Conservation (phyloP, 2,113 vertebrate genomes). For the Epinephelus lanceolatus region DNA sequence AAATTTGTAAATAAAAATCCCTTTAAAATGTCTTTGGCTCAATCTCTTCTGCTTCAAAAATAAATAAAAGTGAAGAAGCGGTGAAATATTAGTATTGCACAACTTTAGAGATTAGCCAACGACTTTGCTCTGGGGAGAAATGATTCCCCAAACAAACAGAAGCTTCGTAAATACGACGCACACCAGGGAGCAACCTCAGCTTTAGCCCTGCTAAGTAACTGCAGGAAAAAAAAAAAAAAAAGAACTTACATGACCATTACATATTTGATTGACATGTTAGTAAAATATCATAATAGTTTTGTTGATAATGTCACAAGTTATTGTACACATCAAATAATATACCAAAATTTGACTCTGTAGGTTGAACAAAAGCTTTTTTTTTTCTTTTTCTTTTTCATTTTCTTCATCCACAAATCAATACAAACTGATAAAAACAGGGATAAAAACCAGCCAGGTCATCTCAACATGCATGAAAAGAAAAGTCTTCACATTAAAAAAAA, state of each 20-base stretch:
- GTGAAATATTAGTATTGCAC: slow-evolving; percentile 78
- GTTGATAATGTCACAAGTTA: slow-evolving; percentile 95
- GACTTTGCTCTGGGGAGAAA: slow-evolving; percentile 33
- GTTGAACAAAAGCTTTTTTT: slow-evolving; percentile 77
- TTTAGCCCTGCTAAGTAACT: slow-evolving; percentile 63
- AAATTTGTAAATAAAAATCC: slow-evolving; percentile 38
- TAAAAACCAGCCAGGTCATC: slow-evolving; percentile 89
- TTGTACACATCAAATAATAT: slow-evolving; percentile 97
- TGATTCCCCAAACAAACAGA: slow-evolving; percentile 5
- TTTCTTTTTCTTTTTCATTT: slow-evolving; percentile 49
- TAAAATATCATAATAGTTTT: slow-evolving; percentile 91
- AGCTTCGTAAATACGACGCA: slow-evolving; percentile 25
- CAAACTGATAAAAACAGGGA: slow-evolving; percentile 85
- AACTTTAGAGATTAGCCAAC: slow-evolving; percentile 74
- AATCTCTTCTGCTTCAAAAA: slow-evolving; percentile 66
- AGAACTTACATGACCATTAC: slow-evolving; percentile 83
- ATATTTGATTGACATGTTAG: slow-evolving; percentile 91
- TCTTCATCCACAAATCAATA: slow-evolving; percentile 85
- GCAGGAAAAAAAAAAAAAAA: slow-evolving; percentile 33
- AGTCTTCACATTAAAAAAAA: slow-evolving; percentile 85
- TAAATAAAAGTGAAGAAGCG: slow-evolving; percentile 65
- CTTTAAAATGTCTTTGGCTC: slow-evolving; percentile 74
- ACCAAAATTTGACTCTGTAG: slow-evolving; percentile 88
- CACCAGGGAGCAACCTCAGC: slow-evolving; percentile 78
- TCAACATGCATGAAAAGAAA: slow-evolving; percentile 92